Evolutionary conservation across 2,888 invertebrate genomes (phyloP), one percentile per base, ranked within the genome.

Genomic region (Periphyllus acericola): DNA sequence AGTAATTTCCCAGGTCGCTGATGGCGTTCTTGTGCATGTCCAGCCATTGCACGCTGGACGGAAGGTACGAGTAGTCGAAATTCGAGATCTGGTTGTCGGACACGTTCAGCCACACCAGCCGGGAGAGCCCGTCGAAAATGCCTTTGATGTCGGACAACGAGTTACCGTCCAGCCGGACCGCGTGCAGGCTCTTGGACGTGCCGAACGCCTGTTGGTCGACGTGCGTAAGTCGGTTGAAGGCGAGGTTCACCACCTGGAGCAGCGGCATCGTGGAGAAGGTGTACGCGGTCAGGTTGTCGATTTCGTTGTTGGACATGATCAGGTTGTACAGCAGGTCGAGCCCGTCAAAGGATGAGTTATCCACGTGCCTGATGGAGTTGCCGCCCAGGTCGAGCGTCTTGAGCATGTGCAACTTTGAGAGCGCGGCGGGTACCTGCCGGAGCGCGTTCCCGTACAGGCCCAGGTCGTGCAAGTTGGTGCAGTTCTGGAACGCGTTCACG

Each of bases 351-450:
- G 96, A 95, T 14, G 95, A 94, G 90, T 96, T 95, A 90, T 96
- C 96, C 89, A 99, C 92, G 89, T 94, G 94, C 89, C 94, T 94
- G 91, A 99, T 96, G 91, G 94, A 94, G 93, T 99, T 99, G 92
- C 98, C 97, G 89, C 97, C 97, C 90, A 99, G 93, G 92, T 98
- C 97, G 89, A 99, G 94, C 79, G 96, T 96, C 91, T 96, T 94
- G 91, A 98, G 93, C 91, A 96, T 93, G 90, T 96, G 94, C 95
- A 98, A 95, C 92, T 96, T 95, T 91, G 95, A 94, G 89, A 98
- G 92, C 34, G 97, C 97, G 90, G 94, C 92, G 80, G 97, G 97
- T 90, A 97, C 94, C 90, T 94, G 93, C 91, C 95, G 95, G 90
- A 98, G 93, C 91, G 95, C 94, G 92, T 98, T 98, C 89, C 96